Evolutionary conservation across 2,888 invertebrate genomes (phyloP).

Genomic region (Scotopteryx bipunctaria): DNA sequence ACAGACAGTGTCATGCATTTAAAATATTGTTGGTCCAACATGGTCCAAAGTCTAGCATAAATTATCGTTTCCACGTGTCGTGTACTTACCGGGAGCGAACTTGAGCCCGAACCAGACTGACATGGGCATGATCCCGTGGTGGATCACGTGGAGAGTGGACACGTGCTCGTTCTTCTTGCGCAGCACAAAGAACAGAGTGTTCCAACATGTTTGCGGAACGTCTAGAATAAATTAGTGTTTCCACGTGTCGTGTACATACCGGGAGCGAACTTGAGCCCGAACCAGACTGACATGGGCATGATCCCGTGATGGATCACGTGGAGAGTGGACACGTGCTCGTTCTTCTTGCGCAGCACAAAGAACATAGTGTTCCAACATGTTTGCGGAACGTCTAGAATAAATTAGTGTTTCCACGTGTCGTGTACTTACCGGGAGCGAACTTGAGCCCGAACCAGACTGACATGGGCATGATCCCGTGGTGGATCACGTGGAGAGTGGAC

Average conservation of each 20-base stretch:
- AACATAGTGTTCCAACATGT: constrained; percentile 99
- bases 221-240: too few relatives aligned
- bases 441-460: constrained; percentile 98
- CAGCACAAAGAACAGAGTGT: constrained; percentile 97
- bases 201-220: too few relatives aligned
- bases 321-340: constrained; percentile 95
- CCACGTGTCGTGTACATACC: too few relatives aligned
- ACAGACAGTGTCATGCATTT: too few relatives aligned
- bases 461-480: constrained; percentile 98
- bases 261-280: constrained; percentile 97
- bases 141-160: constrained; percentile 96
- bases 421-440: constrained; percentile 92
- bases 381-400: too few relatives aligned
- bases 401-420: too few relatives aligned
- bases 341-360: constrained; percentile 97
- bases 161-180: constrained; percentile 97
- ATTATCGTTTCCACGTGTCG: too few relatives aligned
- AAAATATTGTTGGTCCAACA: too few relatives aligned
- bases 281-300: constrained; percentile 98
- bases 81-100: constrained; percentile 94
- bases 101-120: constrained; percentile 97
- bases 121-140: constrained; percentile 98
- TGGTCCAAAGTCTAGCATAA: too few relatives aligned
- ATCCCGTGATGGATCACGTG: constrained; percentile 98
- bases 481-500: constrained; percentile 96